Conservation (phyloP, 2,888 invertebrate species). For the Apamea monoglypha region DNA sequence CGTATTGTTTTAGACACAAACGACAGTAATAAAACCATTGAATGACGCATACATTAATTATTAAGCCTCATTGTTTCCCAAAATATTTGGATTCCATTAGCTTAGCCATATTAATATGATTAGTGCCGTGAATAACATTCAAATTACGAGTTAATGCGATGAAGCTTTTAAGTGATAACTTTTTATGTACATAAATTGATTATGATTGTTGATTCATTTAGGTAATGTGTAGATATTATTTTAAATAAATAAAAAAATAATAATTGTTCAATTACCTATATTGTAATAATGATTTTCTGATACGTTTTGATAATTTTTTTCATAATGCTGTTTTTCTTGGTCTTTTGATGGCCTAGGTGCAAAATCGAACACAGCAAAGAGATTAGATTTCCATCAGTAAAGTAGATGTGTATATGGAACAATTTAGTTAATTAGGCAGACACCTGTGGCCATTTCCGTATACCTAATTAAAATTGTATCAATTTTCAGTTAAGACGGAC, state of each 20-base stretch:
- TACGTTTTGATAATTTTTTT: not conserved
- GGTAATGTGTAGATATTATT: no score
- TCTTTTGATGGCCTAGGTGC: no score
- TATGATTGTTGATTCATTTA: not conserved
- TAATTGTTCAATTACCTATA: not conserved
- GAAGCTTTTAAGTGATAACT: not conserved
- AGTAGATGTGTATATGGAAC: no score
- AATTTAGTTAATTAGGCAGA: not conserved
- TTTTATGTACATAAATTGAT: not conserved
- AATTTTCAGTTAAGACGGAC: not conserved
- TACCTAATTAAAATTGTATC: not conserved
- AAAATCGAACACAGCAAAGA: not conserved
- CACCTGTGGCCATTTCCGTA: not conserved
- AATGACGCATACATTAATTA: not conserved
- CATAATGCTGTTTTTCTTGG: not conserved
- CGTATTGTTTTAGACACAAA: not conserved
- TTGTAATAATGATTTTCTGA: not conserved
- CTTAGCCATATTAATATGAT: not conserved
- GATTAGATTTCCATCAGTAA: not conserved
- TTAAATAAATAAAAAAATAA: not conserved
- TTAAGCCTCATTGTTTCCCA: not conserved
- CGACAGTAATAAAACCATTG: not conserved
- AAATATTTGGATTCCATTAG: constrained; percentile 18
- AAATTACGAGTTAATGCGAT: not conserved
- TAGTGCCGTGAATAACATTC: not conserved